phyloP scores from a whole-genome alignment of 37 sponge, comb jelly and placozoan species.

The Oscarella lobularis region DNA sequence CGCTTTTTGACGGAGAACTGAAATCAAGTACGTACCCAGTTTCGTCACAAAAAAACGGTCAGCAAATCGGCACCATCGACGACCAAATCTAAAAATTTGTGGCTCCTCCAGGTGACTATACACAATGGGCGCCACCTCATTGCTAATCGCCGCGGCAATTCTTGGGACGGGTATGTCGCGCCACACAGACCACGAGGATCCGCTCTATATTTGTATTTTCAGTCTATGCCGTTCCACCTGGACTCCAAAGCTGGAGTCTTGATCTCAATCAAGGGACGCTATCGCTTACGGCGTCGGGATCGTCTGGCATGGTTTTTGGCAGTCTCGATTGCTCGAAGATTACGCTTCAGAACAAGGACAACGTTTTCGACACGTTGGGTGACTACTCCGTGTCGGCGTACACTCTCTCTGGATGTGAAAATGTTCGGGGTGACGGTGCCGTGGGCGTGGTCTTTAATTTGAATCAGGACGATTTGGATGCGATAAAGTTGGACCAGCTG shows the following conservation, averaged over 20 bases:
- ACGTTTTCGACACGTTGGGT: constrained; percentile 1
- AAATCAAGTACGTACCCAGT: constrained; percentile 1
- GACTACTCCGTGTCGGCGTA: neutral
- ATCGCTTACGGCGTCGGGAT: constrained; percentile 1
- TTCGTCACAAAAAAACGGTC: too few relatives aligned
- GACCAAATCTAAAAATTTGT: neutral
- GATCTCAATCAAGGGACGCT: constrained; percentile 25
- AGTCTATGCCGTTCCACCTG: neutral
- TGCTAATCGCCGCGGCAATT: too few relatives aligned
- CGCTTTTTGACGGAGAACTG: neutral
- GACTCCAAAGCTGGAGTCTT: constrained; percentile 16
- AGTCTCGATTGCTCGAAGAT: constrained; percentile 25
- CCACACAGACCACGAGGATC: neutral
- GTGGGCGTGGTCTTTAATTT: constrained; percentile 3
- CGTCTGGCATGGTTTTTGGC: neutral
- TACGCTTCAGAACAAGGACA: constrained; percentile 9
- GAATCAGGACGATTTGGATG: constrained; percentile 13
- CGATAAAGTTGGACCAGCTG: constrained; percentile 22
- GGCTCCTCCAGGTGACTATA: too few relatives aligned
- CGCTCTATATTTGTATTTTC: neutral
- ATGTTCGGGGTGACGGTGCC: neutral
- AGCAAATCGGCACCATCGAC: neutral
- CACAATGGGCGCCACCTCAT: too few relatives aligned
- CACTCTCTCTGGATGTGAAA: constrained; percentile 16
- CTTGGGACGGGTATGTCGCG: too few relatives aligned